Base-by-base conservation (phyloP, 2,113 vertebrate genomes). In the Phylloscopus trochilus region DNA sequence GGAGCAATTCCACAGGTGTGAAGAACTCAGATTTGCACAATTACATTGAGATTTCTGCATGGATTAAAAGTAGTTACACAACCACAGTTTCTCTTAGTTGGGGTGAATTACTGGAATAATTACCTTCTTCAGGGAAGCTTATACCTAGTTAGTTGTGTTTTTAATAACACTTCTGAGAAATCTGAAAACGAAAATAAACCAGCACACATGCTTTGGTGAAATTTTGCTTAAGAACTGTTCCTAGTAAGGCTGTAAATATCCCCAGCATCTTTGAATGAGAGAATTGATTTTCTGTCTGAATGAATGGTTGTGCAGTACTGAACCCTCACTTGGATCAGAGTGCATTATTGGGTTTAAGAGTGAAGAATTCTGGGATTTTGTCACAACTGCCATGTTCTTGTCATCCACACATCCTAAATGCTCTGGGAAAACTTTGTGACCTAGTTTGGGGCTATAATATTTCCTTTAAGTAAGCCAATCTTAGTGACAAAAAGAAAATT, bases 1-100 rank as follows among this genome's bases (percentile, higher is more conserved):
- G 97, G 98, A 33, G 99, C 99, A 14, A 98, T 99, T 93, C 99
- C 99, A 67, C 99, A 99, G 99, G 99, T 99, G 15, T 11, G 95
- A 83, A 72, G 16, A 87, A 19, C 17, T 88, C 15, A 7, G 8
- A 28, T 94, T 62, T 88, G 30, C 30, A 73, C 43, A 41, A 2
- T 39, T 73, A 33, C 8, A 3, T 8, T 35, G 19, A 51, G 46
- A 51, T 47, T 83, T 82, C 28, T 74, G 43, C 7, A 16, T 51
- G 19, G 19, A 31, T 49, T 73, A 33, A 35, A 79, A 87, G 30
- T 15, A 73, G 47, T 49, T 69, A 47, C 2, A 35, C 7, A 64
- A 9, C 19, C 39, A 47, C 4, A 11, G 11, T 60, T 90, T 59
- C 23, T 60, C 17, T 53, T 82, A 30, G 27, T 33, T 79, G 22